Percentiles rank a stretch among this genome's conserved stretches.
Conservation (phyloP, 2,113 vertebrate genomes). For the Lutjanus erythropterus region DNA sequence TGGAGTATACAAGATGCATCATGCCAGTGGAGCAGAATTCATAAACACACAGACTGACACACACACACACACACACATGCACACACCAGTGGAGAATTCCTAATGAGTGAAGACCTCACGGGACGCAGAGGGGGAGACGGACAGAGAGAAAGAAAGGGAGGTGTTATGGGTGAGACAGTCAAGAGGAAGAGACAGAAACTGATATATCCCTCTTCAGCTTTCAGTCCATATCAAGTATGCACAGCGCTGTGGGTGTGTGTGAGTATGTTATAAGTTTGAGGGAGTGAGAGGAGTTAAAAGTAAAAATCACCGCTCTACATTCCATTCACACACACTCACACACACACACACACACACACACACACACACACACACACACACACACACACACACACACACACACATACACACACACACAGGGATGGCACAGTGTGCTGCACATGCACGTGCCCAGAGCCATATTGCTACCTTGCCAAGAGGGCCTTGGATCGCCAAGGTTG, state of each 20-base stretch:
- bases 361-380: slow-evolving; percentile 12
- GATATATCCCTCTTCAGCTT: slow-evolving; percentile 39
- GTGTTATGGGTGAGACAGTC: slow-evolving; percentile 25
- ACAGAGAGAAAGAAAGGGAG: slow-evolving; percentile 29
- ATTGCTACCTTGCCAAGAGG: slow-evolving; percentile 66
- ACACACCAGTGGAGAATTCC: slow-evolving; percentile 73
- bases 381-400: slow-evolving; percentile 23
- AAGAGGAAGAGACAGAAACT: slow-evolving; percentile 30
- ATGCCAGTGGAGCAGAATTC: slow-evolving; percentile 77
- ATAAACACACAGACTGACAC: slow-evolving; percentile 58
- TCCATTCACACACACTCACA: slow-evolving; percentile 16
- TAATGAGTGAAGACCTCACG: slow-evolving; percentile 76
- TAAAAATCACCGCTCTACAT: slow-evolving; percentile 56
- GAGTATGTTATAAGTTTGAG: slow-evolving; percentile 52
- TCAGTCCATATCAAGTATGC: slow-evolving; percentile 61
- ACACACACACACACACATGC: slow-evolving; percentile 25
- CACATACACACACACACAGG: slow-evolving; percentile 21
- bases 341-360: background rate
- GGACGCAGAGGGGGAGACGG: slow-evolving; percentile 50
- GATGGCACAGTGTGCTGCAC: slow-evolving; percentile 40
- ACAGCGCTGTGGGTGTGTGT: slow-evolving; percentile 20
- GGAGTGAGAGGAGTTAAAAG: slow-evolving; percentile 47
- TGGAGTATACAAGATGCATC: slow-evolving; percentile 75
- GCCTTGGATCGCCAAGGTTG: slow-evolving; percentile 73
- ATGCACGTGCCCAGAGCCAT: slow-evolving; percentile 54